These are phyloP conservation scores for Stigmatopora argus DNA, from an alignment of 2,113 vertebrate genomes.

Conservation along the genomic window DNA sequence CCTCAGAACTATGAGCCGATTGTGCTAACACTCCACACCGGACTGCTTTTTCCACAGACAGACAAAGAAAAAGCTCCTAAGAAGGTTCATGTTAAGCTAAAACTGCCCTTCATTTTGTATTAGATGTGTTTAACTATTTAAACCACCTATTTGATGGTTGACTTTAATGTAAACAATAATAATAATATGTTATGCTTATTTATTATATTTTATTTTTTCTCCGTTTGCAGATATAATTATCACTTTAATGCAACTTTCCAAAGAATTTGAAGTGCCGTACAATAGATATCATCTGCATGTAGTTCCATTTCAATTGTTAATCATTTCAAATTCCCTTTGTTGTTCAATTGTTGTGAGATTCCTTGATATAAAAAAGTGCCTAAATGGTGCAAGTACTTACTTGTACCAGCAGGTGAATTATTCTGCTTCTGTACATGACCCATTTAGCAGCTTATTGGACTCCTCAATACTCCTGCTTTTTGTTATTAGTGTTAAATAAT, in stretches of 20 bases:
- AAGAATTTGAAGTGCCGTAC: background rate
- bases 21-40: too few relatives aligned
- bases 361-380: background rate
- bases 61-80: background rate
- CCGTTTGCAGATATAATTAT: too few relatives aligned
- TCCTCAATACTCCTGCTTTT: conserved; percentile 29
- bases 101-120: background rate
- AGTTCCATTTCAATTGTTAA: background rate
- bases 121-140: background rate
- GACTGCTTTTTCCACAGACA: background rate
- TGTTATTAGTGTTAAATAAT: conserved; percentile 60
- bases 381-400: conserved; percentile 2
- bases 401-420: conserved; percentile 39
- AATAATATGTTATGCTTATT: too few relatives aligned
- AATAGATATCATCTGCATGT: background rate
- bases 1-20: too few relatives aligned
- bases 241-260: background rate
- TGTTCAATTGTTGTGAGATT: background rate
- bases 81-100: background rate
- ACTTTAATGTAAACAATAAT: background rate
- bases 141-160: background rate
- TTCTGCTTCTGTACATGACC: conserved; percentile 21
- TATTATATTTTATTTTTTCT: too few relatives aligned
- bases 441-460: conserved; percentile 45
- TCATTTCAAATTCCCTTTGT: background rate